Evolutionary conservation across 2,797 vertebrate species (phyloP).

Genomic region (Gambelia wislizenii): DNA sequence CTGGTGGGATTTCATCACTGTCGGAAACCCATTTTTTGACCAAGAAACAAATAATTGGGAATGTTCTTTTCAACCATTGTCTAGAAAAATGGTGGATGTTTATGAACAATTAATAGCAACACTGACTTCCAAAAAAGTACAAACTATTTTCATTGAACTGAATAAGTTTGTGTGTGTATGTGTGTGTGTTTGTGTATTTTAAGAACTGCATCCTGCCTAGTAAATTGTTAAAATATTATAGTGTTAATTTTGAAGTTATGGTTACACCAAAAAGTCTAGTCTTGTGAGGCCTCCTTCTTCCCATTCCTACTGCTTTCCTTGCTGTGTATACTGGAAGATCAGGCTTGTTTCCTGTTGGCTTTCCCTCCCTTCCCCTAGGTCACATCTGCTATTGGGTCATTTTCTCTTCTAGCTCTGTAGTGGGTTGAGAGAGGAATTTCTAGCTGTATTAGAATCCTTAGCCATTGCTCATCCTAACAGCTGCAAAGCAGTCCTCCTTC

Average conservation of each 20-base stretch:
- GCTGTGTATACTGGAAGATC: neutral
- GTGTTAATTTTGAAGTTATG: neutral
- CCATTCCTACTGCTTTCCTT: neutral
- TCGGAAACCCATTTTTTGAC: too few relatives aligned
- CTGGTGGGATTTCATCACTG: too few relatives aligned
- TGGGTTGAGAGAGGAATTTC: neutral
- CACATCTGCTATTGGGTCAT: neutral
- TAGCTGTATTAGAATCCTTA: constrained; percentile 29
- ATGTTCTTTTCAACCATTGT: too few relatives aligned
- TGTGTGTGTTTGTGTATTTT: neutral
- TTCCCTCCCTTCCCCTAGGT: neutral
- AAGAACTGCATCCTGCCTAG: neutral
- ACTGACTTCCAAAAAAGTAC: neutral
- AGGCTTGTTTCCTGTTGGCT: neutral
- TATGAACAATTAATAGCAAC: neutral
- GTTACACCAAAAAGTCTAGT: neutral
- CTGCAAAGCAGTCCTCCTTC: constrained; percentile 9
- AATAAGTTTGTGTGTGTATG: neutral
- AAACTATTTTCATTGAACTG: neutral
- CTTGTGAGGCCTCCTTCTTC: neutral
- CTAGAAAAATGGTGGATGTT: neutral
- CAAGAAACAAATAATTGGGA: too few relatives aligned
- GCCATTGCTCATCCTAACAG: neutral
- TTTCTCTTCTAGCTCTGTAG: accelerated
- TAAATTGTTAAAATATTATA: neutral